Base-by-base conservation (phyloP, 2,113 vertebrate species). In the Hemichromis elongatus region DNA sequence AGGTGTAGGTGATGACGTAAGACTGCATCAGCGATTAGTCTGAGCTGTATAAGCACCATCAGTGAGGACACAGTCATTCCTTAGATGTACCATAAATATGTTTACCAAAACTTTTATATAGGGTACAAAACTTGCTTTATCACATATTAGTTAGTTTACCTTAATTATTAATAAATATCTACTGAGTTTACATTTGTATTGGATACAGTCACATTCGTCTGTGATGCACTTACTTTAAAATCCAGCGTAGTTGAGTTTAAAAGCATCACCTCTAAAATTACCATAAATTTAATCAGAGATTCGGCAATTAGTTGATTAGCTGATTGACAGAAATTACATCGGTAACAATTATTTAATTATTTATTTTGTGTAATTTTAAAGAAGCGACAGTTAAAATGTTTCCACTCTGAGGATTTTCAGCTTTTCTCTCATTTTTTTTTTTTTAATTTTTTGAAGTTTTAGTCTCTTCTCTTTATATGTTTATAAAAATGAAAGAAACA, bases 241-340 rank as follows among this genome's bases (percentile, higher is more conserved):
- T 42, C 2, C 63, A 68, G 37, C 63, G 45, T 26, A 42, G 5
- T 6, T 10, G 5, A 28, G 0, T 47, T 73, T 47, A 1, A 45
- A 47, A 9, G 3, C 5, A 0, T 47, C 24, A 47, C 66, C 5
- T 7, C 5, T 28, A 11, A 70, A 11, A 28, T 28, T 0, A 70
- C 1, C 21, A 47, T 45, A 0, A 70, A 47, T 70, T 18, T 6
- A 70, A 63, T 63, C 6, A 63, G 0, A 2, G 56, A 24, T 42
- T 42, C 0, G 0, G 21, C 66, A 0, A 2, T 70, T 19, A 61
- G 57, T 7, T 45, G n/a, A 68, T 68, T 2, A 1, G 13, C n/a
- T 42, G 2, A 68, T 24, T 24, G 59, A 63, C 19, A 45, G 21
- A 26, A 16, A 70, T 45, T 0, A 70, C 66, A 47, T 0, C 14